These are phyloP conservation scores for Drosophila nr. perissopoda DNA, from an alignment of 2,888 invertebrate species.

Conservation along the genomic window DNA sequence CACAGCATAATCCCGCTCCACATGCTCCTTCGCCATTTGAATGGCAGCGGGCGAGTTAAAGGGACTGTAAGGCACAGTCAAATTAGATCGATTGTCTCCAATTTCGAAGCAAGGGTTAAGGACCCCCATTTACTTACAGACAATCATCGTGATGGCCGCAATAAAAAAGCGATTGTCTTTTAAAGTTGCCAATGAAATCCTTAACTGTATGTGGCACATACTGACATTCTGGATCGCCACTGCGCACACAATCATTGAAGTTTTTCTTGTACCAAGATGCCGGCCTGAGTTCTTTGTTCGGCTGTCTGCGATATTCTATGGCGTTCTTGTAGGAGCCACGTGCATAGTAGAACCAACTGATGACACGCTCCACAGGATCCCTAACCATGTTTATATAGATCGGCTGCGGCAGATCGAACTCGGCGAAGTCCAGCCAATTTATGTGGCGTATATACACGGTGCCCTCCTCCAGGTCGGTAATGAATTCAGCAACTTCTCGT, in stretches of 20 bases:
- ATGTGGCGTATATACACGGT: constrained; percentile 94
- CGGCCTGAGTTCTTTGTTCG: constrained; percentile 86
- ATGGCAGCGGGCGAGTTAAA: constrained; percentile 93
- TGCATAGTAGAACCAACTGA: constrained; percentile 96
- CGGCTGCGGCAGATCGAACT: constrained; percentile 91
- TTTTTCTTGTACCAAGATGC: constrained; percentile 86
- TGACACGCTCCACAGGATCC: constrained; percentile 94
- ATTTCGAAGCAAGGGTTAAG: background rate
- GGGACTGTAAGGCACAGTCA: constrained; percentile 86
- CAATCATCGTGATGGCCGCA: constrained; percentile 94
- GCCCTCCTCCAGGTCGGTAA: constrained; percentile 90
- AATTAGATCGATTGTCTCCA: constrained; percentile 9
- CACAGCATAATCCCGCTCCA: constrained; percentile 94
- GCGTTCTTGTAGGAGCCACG: constrained; percentile 84
- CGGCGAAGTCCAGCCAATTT: constrained; percentile 92
- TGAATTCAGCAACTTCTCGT: constrained; percentile 74
- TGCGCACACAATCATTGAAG: constrained; percentile 94
- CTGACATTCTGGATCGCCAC: constrained; percentile 92
- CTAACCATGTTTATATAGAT: constrained; percentile 93
- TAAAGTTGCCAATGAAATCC: constrained; percentile 92
- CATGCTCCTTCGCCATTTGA: constrained; percentile 93
- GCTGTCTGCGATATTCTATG: constrained; percentile 92
- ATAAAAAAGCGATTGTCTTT: constrained; percentile 93
- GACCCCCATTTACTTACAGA: constrained; percentile 87
- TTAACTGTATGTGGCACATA: constrained; percentile 87